These are phyloP conservation scores for Chlorops oryzae DNA, from an alignment of 1,140 invertebrate genomes.

Conservation along the genomic window DNA sequence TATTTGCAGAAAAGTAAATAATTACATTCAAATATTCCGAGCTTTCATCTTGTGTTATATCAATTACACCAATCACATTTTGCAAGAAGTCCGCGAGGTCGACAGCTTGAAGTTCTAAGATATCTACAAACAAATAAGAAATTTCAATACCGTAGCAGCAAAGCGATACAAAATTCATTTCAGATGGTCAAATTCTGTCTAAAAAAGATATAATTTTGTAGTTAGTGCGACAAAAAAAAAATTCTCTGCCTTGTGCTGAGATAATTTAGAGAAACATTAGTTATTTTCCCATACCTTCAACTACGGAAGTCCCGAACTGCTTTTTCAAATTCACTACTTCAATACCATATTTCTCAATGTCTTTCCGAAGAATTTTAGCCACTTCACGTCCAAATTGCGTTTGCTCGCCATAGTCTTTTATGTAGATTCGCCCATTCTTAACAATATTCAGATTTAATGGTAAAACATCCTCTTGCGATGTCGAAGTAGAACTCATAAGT, in stretches of 20 bases:
- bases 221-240: too few species aligned
- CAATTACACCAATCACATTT: conserved; percentile 29
- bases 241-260: too few species aligned
- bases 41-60: conserved; percentile 17
- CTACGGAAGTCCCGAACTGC: conserved; percentile 16
- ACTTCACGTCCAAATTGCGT: conserved; percentile 13
- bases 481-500: conserved; percentile 28
- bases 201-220: too few species aligned
- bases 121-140: conserved; percentile 17
- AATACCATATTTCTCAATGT: conserved; percentile 27
- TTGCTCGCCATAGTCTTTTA: conserved; percentile 28
- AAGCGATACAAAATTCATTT: too few species aligned
- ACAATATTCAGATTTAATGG: conserved; percentile 24
- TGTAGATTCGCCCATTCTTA: conserved; percentile 23
- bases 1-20: conserved; percentile 35
- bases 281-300: background rate
- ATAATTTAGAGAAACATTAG: background rate
- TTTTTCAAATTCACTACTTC: conserved; percentile 16
- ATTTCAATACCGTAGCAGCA: too few species aligned
- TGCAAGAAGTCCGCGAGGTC: conserved; percentile 35
- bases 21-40: conserved; percentile 10
- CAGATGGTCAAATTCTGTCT: too few species aligned
- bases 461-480: conserved; percentile 25
- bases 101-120: conserved; percentile 25
- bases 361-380: conserved; percentile 23